Evolutionary conservation across 2,888 invertebrate species (phyloP).

Genomic region (Cotesia congregata): DNA sequence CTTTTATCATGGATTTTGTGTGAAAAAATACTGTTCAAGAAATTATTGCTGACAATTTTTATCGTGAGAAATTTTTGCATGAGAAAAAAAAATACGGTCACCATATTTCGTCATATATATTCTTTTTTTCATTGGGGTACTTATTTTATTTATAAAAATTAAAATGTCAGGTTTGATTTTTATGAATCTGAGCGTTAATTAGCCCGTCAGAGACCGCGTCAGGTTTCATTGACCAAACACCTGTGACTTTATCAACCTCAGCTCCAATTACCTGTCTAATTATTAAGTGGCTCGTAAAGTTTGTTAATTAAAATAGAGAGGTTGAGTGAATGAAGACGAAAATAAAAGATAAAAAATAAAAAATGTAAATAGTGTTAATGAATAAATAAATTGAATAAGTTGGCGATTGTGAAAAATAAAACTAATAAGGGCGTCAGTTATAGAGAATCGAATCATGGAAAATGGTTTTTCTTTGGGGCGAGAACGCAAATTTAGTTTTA

Average conservation of each 20-base stretch:
- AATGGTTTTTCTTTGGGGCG: conserved; percentile 4
- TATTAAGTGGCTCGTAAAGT: conserved; percentile 57
- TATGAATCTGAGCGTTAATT: background rate
- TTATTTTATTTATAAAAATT: too few species aligned
- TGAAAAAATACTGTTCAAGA: too few species aligned
- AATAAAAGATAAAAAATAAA: background rate
- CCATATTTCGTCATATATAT: too few species aligned
- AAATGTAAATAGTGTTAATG: conserved; percentile 2
- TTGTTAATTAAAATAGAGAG: background rate
- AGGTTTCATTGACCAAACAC: conserved; percentile 47
- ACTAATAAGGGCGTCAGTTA: background rate
- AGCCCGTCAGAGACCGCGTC: conserved; percentile 11
- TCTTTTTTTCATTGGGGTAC: too few species aligned
- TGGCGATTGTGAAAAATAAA: background rate
- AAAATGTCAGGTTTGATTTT: background rate
- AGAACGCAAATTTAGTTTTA: conserved; percentile 43
- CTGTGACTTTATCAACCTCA: conserved; percentile 43
- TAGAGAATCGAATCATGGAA: background rate
- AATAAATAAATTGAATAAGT: too few species aligned
- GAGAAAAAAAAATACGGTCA: too few species aligned
- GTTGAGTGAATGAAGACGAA: background rate
- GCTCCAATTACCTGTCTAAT: conserved; percentile 56
- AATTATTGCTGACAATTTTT: too few species aligned
- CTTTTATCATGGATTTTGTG: too few species aligned
- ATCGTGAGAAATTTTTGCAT: too few species aligned